Evolutionary conservation across 2,113 vertebrate species (phyloP), one percentile per base, ranked within the genome.

Genomic region (Zosterops pallidus): DNA sequence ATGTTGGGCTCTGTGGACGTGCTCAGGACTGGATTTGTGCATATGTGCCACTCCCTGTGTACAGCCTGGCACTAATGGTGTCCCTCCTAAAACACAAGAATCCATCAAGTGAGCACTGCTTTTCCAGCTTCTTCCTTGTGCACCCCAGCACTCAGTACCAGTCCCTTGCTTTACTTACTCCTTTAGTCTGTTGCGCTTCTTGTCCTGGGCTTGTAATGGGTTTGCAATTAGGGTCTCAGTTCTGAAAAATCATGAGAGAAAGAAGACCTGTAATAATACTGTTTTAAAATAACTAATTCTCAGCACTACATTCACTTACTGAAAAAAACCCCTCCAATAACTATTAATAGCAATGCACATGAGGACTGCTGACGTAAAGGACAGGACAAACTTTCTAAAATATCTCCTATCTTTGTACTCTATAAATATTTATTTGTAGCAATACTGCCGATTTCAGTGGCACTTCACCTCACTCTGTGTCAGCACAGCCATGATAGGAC

Each of bases 1-100:
- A 25, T 0, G 0, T 2, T 29, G 35, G 24, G 78, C 56, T 77
- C 29, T 31, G 53, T 28, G 63, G 50, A 26, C 0, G 0, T 41
- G 63, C 39, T 56, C 8, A 2, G 81, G 63, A 28, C 67, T 28
- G 15, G 55, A 35, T 67, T 70, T 35, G 55, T 77, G 80, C 44
- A 18, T 15, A 1, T 6, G 41, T 63, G 52, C 62, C 20, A 5
- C 7, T 92, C 67, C 21, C 55, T 33, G 41, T 0, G 2, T 14
- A 14, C 71, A 74, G 55, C 55, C 70, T 65, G 89, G 67, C 74
- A 44, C 69, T 55, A 21, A 12, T 12, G 57, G 90, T 65, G 87
- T 39, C 35, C 82, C 84, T 46, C 1, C 2, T 6, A 42, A 39
- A 63, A 35, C 82, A 76, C 59, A 53, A 14, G 12, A 6, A 47